phyloP scores from a whole-genome alignment of 2,888 invertebrate genomes.

The Ecliptopera silaceata region DNA sequence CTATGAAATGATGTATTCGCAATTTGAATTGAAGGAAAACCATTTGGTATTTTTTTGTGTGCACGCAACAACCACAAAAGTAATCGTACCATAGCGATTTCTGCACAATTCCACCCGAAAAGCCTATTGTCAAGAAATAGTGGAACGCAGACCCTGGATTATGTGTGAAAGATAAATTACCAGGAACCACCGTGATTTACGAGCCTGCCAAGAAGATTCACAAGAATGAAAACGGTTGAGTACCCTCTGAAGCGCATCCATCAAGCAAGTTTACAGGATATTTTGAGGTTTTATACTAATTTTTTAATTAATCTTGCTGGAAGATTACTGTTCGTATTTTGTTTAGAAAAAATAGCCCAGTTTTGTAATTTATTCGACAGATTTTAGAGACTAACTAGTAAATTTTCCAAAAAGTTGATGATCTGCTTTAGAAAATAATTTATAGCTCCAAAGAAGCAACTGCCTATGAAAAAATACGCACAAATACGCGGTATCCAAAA shows the following conservation, averaged over 20 bases:
- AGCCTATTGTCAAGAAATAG: conserved; percentile 33
- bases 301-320: conserved; percentile 27
- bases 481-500: too few species aligned
- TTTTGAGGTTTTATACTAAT: conserved; percentile 24
- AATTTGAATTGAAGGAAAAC: background rate
- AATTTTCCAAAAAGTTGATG: background rate
- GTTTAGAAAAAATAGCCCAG: conserved; percentile 4
- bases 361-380: conserved; percentile 13
- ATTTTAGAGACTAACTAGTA: conserved; percentile 7
- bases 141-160: conserved; percentile 31
- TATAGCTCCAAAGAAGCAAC: background rate
- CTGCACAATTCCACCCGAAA: conserved; percentile 24
- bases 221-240: conserved; percentile 29
- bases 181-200: conserved; percentile 33
- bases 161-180: conserved; percentile 36
- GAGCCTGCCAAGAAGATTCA: conserved; percentile 25
- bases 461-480: background rate
- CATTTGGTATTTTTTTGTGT: conserved; percentile 4
- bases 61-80: conserved; percentile 23
- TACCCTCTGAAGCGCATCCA: conserved; percentile 24
- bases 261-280: conserved; percentile 31
- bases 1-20: too few species aligned
- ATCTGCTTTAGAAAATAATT: background rate
- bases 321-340: conserved; percentile 7
- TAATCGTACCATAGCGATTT: conserved; percentile 30